Evolutionary conservation across 2,888 invertebrate species (phyloP), one percentile per base, ranked within the genome.

Genomic region (Leucozona laternaria): DNA sequence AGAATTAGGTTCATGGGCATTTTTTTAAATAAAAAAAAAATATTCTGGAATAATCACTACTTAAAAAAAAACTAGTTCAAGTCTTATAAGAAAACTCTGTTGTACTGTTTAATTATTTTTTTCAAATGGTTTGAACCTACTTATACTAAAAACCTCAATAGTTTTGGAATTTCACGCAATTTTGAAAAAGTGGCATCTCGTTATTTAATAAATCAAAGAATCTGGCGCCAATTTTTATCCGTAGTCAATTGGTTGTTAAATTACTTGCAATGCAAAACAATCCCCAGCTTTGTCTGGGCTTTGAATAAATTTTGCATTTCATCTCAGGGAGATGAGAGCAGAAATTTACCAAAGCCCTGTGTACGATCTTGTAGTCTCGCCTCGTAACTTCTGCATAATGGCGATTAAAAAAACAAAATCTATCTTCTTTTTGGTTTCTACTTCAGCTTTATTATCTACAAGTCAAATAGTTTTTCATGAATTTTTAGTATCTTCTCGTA

Each of bases 171-270:
- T 40, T 40, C 7, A 1, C 1, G 1, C 7, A 3, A 50, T 50
- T 11, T 20, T 48, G 8, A 17, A 22, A 50, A 22, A 13, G 2
- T 53, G 25, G 25, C 15, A 28, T 28, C 28, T 2, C 7, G 6
- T 25, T 3, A 25, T 4, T 53, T 1, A 55, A 48, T 10, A 48
- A 48, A 45, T 8, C 4, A 31, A 31, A 31, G 8, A 31, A 7
- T 31, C 31, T 31, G 37, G 75, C 83, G 83, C 83, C 79, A 79
- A 70, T 31, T 75, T 50, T 4, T 75, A 68, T 66, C 70, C 73
- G 28, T n/a, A 40, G 11, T 62, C 68, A 83, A 83, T 70, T 78
- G 62, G 31, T 48, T 55, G 40, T 58, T 20, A 75, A 70, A 80
- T 34, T 45, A 78, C 79, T 73, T 53, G 55, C 37, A 48, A 53